A percentile compares a stretch with the other conserved stretches of the same genome.
phyloP scores from a whole-genome alignment of 2,113 vertebrate species.

The Malurus alboscapulatus region DNA sequence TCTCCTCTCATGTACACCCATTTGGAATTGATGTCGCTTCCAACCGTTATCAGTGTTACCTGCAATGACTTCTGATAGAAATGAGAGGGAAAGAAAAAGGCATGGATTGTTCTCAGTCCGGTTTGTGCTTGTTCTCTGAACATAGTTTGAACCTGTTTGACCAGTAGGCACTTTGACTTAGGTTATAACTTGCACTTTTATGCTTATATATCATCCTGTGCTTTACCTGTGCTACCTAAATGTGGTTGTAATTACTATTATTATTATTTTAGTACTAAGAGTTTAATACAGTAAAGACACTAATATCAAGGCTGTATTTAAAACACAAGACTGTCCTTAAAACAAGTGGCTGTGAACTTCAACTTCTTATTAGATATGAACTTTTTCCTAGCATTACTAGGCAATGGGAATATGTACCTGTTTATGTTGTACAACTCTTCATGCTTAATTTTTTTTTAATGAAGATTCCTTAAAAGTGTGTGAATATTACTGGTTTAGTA shows the following conservation, averaged over 20 bases:
- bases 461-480: background rate
- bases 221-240: background rate
- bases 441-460: background rate
- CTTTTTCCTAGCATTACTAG: background rate
- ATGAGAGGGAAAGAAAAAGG: background rate
- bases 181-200: slow-evolving; percentile 27
- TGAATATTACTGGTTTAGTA: background rate
- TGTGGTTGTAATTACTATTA: background rate
- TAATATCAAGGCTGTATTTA: background rate
- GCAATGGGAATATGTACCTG: background rate
- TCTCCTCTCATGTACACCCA: background rate
- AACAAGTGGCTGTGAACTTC: background rate
- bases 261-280: slow-evolving; percentile 11
- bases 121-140: background rate
- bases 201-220: background rate
- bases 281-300: background rate
- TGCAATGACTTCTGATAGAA: background rate
- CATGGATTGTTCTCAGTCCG: background rate
- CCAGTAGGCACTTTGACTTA: slow-evolving; percentile 21
- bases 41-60: background rate
- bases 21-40: background rate
- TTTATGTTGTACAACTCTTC: background rate
- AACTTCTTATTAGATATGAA: background rate
- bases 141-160: background rate
- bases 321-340: background rate